phyloP scores from a whole-genome alignment of 2,888 invertebrate genomes.

The Seira ritae region DNA sequence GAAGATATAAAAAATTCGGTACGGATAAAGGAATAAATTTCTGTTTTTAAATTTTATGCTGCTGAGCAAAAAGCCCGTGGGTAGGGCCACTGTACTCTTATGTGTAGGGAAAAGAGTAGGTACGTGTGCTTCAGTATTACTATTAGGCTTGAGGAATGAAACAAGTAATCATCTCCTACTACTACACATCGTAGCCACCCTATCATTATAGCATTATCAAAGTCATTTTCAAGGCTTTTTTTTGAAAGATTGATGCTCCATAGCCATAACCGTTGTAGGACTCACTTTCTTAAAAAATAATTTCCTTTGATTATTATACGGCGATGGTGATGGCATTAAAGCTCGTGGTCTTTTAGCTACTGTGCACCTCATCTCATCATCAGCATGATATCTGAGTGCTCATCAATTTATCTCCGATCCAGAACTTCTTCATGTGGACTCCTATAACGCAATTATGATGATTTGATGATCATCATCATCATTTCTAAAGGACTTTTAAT shows the following conservation, averaged over 20 bases:
- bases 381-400: constrained; percentile 17
- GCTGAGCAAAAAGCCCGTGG: no score
- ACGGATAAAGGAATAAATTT: background rate
- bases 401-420: constrained; percentile 25
- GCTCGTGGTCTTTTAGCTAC: constrained; percentile 53
- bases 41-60: no score
- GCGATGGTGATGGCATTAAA: no score
- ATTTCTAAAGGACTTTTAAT: constrained; percentile 34
- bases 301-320: constrained; percentile 45
- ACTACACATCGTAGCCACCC: constrained; percentile 59
- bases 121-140: constrained; percentile 35
- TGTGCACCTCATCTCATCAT: constrained; percentile 34
- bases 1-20: background rate
- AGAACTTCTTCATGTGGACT: constrained; percentile 36
- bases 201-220: constrained; percentile 61
- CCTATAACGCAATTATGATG: constrained; percentile 8
- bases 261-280: background rate
- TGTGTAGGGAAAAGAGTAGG: background rate
- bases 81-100: no score
- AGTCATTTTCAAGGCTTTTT: constrained; percentile 43
- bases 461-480: constrained; percentile 35
- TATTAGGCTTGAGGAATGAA: constrained; percentile 38
- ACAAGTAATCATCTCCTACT: constrained; percentile 50
- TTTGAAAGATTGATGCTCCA: constrained; percentile 46
- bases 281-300: constrained; percentile 29